Percentiles rank a stretch among this genome's conserved stretches.
These are phyloP conservation scores for Petromus typicus DNA, from an alignment of 2,113 vertebrate species.

Conservation along the genomic window DNA sequence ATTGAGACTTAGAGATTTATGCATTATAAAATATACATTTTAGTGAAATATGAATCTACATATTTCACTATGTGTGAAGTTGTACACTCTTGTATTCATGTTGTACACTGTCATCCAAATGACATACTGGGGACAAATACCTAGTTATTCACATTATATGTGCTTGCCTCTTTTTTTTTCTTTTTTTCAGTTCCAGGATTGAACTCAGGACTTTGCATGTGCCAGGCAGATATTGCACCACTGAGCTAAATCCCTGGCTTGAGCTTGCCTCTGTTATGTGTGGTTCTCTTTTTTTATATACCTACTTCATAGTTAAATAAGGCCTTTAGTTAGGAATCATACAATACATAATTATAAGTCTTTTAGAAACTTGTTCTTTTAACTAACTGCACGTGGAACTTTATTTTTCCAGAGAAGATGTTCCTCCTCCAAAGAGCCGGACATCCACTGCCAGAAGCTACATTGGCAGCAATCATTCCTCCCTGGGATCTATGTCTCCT, in stretches of 20 bases:
- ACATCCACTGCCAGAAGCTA: conserved; percentile 96
- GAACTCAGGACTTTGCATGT: too few species aligned
- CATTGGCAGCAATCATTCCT: conserved; percentile 97
- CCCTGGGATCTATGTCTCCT: conserved; percentile 98
- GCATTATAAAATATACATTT: neutral
- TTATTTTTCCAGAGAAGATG: conserved; percentile 93
- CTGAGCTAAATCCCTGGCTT: too few species aligned
- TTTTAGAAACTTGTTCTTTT: conserved; percentile 16
- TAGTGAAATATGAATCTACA: neutral
- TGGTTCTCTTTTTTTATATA: neutral
- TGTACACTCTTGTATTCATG: neutral
- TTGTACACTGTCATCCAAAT: neutral
- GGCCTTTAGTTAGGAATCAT: neutral
- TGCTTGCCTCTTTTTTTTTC: neutral
- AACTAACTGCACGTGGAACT: neutral
- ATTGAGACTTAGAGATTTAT: neutral
- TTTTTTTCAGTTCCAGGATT: neutral
- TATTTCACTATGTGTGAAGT: neutral
- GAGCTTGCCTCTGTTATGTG: too few species aligned
- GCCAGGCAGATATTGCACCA: too few species aligned
- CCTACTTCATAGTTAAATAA: neutral
- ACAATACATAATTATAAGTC: neutral
- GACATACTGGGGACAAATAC: too few species aligned
- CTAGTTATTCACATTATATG: neutral
- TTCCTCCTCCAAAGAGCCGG: conserved; percentile 97